A percentile compares a stretch with the other conserved stretches of the same genome.
Evolutionary conservation across 2,888 invertebrate species (phyloP).

Genomic region (Dryomyza anilis): DNA sequence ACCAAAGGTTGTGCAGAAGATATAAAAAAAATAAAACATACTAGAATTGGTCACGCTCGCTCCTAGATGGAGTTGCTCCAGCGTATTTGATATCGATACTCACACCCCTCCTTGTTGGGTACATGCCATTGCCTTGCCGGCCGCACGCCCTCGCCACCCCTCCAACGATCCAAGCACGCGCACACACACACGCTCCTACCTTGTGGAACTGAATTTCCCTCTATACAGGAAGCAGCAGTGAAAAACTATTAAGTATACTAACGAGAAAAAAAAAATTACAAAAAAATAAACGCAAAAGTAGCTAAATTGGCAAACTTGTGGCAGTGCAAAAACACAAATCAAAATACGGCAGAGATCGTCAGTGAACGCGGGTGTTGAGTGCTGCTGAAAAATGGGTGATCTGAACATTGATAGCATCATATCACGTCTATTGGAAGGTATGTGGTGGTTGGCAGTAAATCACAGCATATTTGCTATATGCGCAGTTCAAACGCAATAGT

Average conservation of each 20-base stretch:
- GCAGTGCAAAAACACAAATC: no score
- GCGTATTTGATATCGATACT: constrained; percentile 2
- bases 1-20: neutral
- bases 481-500: no score
- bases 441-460: constrained; percentile 24
- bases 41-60: neutral
- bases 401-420: constrained; percentile 60
- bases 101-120: constrained; percentile 3
- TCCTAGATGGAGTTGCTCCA: constrained; percentile 5
- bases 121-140: constrained; percentile 27
- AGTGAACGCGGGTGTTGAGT: no score
- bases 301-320: no score
- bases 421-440: constrained; percentile 58
- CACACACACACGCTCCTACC: no score
- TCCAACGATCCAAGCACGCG: no score
- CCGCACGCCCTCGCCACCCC: constrained; percentile 1
- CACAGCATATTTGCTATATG: no score
- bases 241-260: constrained; percentile 35
- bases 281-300: no score
- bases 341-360: no score
- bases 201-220: constrained; percentile 1
- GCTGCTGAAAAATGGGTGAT: constrained; percentile 26
- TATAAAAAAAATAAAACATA: neutral
- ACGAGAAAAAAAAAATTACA: constrained; percentile 27
- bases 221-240: constrained; percentile 15